Evolutionary conservation across 2,113 vertebrate species (phyloP).

Genomic region (Henicopernis longicauda): DNA sequence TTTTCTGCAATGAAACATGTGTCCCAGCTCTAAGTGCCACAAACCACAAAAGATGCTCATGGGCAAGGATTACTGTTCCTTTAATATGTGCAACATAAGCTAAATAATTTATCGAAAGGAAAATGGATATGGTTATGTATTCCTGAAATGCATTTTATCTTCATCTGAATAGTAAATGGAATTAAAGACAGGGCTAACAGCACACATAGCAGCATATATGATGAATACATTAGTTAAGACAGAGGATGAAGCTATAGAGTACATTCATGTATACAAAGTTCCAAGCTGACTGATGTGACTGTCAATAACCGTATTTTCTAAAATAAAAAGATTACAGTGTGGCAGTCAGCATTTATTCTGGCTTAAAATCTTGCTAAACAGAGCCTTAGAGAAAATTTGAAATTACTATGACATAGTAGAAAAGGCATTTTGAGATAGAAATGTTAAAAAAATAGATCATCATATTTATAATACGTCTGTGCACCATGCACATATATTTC

Average conservation of each 20-base stretch:
- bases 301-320: background rate
- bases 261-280: background rate
- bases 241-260: background rate
- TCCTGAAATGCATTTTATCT: background rate
- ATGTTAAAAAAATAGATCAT: background rate
- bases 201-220: background rate
- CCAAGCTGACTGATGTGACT: background rate
- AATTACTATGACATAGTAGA: background rate
- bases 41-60: background rate
- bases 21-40: background rate
- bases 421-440: background rate
- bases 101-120: background rate
- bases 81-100: background rate
- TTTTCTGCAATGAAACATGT: background rate
- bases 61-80: background rate
- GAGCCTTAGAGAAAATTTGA: background rate
- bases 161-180: background rate
- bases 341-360: background rate
- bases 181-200: background rate
- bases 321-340: background rate
- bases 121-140: background rate
- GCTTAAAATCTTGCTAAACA: background rate
- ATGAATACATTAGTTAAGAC: background rate
- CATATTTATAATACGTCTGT: background rate
- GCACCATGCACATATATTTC: background rate